phyloP scores from a whole-genome alignment of 2,113 vertebrate species.

The Himantopus leucocephalus region DNA sequence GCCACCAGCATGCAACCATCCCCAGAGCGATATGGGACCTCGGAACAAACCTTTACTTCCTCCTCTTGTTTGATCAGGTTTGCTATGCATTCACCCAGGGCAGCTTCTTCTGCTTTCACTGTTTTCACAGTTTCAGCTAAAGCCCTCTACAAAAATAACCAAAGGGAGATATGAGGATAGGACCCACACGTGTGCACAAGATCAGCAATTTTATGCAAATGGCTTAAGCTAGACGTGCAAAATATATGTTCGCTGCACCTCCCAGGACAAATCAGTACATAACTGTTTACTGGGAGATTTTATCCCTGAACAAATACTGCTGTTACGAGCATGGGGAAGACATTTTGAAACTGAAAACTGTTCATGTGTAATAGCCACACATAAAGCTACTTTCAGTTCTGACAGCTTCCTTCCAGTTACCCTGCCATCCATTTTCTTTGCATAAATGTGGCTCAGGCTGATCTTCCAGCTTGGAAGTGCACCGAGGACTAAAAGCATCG shows the following conservation, averaged over 20 bases:
- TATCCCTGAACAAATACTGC: not conserved
- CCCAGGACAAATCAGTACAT: not conserved
- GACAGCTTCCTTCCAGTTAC: not conserved
- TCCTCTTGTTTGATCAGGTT: not conserved
- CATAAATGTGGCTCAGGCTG: not conserved
- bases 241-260: not conserved
- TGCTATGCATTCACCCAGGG: not conserved
- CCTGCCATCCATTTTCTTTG: not conserved
- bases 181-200: fast-evolving
- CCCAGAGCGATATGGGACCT: not conserved
- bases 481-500: not conserved
- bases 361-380: not conserved
- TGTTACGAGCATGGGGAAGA: not conserved
- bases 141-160: not conserved
- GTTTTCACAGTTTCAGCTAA: not conserved
- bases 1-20: not conserved
- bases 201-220: not conserved
- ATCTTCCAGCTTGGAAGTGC: not conserved
- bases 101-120: not conserved
- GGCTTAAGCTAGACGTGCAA: not conserved
- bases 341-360: not conserved
- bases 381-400: not conserved
- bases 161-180: not conserved
- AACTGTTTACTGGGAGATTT: not conserved
- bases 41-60: conserved; percentile 11